Base-by-base conservation (phyloP, 2,888 invertebrate genomes). In the Chrysolina americana region DNA sequence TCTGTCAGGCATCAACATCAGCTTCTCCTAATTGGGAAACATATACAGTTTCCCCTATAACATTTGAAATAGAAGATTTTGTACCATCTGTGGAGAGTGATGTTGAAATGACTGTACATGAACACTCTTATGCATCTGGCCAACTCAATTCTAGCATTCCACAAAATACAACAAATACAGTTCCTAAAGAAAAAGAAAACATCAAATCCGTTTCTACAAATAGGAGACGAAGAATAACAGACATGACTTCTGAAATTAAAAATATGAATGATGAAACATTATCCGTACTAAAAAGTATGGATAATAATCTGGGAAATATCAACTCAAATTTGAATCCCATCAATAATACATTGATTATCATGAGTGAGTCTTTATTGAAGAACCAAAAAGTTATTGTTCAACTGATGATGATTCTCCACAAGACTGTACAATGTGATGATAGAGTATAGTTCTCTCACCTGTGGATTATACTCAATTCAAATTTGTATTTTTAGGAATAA, bases 251-350 rank as follows among this genome's bases (percentile, higher is more conserved):
- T 21, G 59, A 59, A 21, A 59, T 59, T 21, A 59, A 21, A 59
- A 59, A 10, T 59, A 59, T 59, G 21, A 59, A 59, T 59, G 59
- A 59, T 59, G 59, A 59, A 19, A 59, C 59, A 59, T 23, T 59
- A 59, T 23, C 59, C 5, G 3, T 59, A 59, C 23, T 59, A 28
- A 59, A 59, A 11, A 59, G 59, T 59, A 59, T 59, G 9, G 59
- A 59, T 59, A 59, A 59, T 59, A 59, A 59, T 21, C 23, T 59
- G 21, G 17, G 11, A 59, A 59, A 59, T 59, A 59, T 59, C 8
- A 23, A 21, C 8, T 19, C 59, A 5, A 21, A 23, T 23, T 59
- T 21, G 59, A 59, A 21, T 19, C 4, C 59, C 5, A 59, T 59
- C 59, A 59, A 59, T 53, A 21, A 53, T 13, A 59, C 59, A 21